A percentile compares a stretch with the other conserved stretches of the same genome.
Conservation (phyloP, 2,888 invertebrate species). For the Aporophyla nigra region DNA sequence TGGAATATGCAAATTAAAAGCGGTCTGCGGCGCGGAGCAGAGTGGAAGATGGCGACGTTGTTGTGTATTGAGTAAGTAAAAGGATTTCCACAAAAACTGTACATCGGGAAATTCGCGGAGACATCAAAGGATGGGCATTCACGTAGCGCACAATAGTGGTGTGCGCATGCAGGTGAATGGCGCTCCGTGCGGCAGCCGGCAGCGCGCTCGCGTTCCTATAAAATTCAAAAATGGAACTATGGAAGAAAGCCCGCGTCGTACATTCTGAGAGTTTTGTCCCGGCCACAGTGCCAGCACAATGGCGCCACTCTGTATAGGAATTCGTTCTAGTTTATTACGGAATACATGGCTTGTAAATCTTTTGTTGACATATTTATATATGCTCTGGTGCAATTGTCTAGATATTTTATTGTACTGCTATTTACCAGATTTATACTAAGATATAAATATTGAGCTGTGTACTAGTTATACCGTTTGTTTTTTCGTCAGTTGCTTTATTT, state of each 20-base stretch:
- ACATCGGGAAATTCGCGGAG: slow-evolving; percentile 69
- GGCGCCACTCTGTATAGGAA: slow-evolving; percentile 70
- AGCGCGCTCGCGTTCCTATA: slow-evolving; percentile 70
- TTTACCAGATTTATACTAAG: slow-evolving; percentile 49
- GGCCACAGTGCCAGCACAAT: slow-evolving; percentile 74
- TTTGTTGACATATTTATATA: slow-evolving; percentile 65
- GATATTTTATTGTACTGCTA: slow-evolving; percentile 61
- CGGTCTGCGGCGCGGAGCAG: slow-evolving; percentile 38
- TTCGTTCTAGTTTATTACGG: slow-evolving; percentile 75
- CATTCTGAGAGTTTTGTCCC: slow-evolving; percentile 74
- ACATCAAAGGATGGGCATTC: slow-evolving; percentile 73
- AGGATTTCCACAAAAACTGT: slow-evolving; percentile 52
- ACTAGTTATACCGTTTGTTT: neutral
- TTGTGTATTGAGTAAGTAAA: slow-evolving; percentile 36
- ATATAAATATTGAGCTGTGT: slow-evolving; percentile 31
- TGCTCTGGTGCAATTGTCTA: slow-evolving; percentile 60
- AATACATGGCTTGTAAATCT: slow-evolving; percentile 65
- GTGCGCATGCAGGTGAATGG: slow-evolving; percentile 70
- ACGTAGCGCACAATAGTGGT: slow-evolving; percentile 71
- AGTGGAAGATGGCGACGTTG: slow-evolving; percentile 32
- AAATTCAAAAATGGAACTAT: slow-evolving; percentile 78
- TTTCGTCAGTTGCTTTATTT: neutral
- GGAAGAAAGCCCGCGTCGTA: slow-evolving; percentile 74
- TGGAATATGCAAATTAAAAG: slow-evolving; percentile 77
- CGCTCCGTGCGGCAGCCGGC: slow-evolving; percentile 51